phyloP scores from a whole-genome alignment of 2,797 vertebrate species.

The Corythornis leucogaster region DNA sequence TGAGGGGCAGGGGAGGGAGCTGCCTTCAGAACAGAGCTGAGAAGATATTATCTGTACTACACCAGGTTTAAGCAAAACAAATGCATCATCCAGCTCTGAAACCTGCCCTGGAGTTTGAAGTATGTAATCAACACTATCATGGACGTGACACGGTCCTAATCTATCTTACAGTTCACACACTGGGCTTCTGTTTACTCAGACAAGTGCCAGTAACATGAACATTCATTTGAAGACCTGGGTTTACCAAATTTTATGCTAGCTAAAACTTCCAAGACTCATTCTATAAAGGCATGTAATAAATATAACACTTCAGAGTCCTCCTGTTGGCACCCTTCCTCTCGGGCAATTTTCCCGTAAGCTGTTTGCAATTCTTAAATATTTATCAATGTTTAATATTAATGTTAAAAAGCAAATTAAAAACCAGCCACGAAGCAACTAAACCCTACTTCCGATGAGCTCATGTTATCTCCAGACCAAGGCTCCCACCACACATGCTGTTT shows the following conservation, averaged over 20 bases:
- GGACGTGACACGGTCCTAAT: background rate
- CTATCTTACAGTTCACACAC: background rate
- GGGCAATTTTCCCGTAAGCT: background rate
- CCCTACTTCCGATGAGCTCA: slow-evolving; percentile 1
- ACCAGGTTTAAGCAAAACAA: background rate
- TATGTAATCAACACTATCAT: background rate
- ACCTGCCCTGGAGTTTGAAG: background rate
- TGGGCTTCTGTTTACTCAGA: background rate
- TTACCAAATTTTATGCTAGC: background rate
- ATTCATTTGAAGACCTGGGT: background rate
- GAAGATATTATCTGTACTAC: background rate
- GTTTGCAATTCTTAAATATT: slow-evolving; percentile 53
- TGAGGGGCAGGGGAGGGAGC: background rate
- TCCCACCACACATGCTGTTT: background rate
- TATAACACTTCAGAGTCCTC: background rate
- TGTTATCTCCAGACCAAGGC: background rate
- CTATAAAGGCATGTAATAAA: slow-evolving; percentile 28
- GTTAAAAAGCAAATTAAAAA: slow-evolving; percentile 41
- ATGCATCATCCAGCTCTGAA: background rate
- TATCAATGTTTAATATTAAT: slow-evolving; percentile 45
- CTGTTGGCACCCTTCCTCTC: slow-evolving; percentile 14
- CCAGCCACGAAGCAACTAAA: background rate
- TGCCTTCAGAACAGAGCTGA: background rate
- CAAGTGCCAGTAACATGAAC: background rate
- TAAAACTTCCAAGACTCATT: background rate